A percentile compares a stretch with the other conserved stretches of the same genome.
Evolutionary conservation across 2,113 vertebrate genomes (phyloP).

Genomic region (Plestiodon gilberti): DNA sequence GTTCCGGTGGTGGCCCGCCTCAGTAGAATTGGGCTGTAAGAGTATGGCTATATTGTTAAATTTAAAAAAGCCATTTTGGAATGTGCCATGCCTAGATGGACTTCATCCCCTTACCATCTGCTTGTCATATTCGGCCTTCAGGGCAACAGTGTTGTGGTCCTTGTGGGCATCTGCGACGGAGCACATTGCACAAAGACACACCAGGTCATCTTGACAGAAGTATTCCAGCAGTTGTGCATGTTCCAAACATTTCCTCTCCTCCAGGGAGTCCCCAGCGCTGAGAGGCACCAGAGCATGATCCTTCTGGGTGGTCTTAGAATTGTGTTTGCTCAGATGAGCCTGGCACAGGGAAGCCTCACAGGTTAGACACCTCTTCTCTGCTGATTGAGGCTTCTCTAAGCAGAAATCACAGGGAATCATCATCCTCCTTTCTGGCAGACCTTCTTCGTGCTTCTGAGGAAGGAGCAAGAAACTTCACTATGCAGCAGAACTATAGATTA

Average conservation of each 20-base stretch:
- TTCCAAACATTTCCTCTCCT: slow-evolving; percentile 80
- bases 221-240: slow-evolving; percentile 83
- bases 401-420: slow-evolving; percentile 80
- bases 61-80: not conserved
- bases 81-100: fast-evolving
- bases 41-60: too few relatives aligned
- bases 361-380: slow-evolving; percentile 77
- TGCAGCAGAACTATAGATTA: slow-evolving; percentile 73
- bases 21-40: too few relatives aligned
- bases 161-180: slow-evolving; percentile 60
- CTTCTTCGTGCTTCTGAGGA: slow-evolving; percentile 4
- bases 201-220: slow-evolving; percentile 77
- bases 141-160: slow-evolving; percentile 63
- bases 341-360: slow-evolving; percentile 83
- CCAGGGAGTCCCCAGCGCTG: slow-evolving; percentile 39
- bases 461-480: slow-evolving; percentile 62
- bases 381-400: slow-evolving; percentile 54
- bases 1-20: too few relatives aligned
- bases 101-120: slow-evolving; percentile 24
- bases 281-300: slow-evolving; percentile 82
- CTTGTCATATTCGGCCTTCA: slow-evolving; percentile 10
- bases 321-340: slow-evolving; percentile 84
- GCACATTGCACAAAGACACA: slow-evolving; percentile 79
- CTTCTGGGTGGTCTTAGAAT: slow-evolving; percentile 61
- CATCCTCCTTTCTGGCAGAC: fast-evolving